Evolutionary conservation across 1,140 invertebrate species (phyloP).

Genomic region (Copidosoma floridanum): DNA sequence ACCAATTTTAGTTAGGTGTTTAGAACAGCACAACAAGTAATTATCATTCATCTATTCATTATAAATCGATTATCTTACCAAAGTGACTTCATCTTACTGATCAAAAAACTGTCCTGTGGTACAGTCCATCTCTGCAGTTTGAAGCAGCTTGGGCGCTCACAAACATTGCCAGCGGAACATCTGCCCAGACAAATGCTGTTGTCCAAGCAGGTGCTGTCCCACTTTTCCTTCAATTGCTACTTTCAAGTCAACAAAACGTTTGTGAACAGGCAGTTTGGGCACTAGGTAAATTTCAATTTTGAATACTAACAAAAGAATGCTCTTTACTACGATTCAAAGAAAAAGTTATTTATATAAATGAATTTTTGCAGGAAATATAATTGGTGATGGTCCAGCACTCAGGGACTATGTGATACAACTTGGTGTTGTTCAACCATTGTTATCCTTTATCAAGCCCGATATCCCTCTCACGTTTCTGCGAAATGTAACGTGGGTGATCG

Average conservation of each 20-base stretch:
- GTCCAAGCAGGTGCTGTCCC: conserved; percentile 94
- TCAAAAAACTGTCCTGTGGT: conserved; percentile 30
- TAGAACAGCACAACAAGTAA: conserved; percentile 78
- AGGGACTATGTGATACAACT: conserved; percentile 90
- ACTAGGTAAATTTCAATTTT: conserved; percentile 63
- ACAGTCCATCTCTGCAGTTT: conserved; percentile 90
- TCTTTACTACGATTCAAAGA: background rate
- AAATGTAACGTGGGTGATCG: conserved; percentile 98
- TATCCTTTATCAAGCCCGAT: conserved; percentile 89
- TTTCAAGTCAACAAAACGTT: conserved; percentile 93
- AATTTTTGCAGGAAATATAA: conserved; percentile 69
- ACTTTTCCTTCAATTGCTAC: conserved; percentile 85
- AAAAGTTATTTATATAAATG: conserved; percentile 15
- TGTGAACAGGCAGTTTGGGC: conserved; percentile 99
- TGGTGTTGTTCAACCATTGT: conserved; percentile 84
- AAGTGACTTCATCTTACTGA: too few relatives aligned
- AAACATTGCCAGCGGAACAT: conserved; percentile 98
- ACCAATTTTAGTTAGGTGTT: conserved; percentile 88
- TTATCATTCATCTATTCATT: too few relatives aligned
- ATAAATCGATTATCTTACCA: background rate
- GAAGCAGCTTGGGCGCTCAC: conserved; percentile 99
- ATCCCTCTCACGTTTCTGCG: conserved; percentile 90
- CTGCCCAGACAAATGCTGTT: conserved; percentile 93
- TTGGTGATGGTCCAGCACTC: conserved; percentile 87
- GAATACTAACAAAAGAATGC: background rate